Evolutionary conservation across 2,888 invertebrate genomes (phyloP).

Genomic region (Spodoptera picta): DNA sequence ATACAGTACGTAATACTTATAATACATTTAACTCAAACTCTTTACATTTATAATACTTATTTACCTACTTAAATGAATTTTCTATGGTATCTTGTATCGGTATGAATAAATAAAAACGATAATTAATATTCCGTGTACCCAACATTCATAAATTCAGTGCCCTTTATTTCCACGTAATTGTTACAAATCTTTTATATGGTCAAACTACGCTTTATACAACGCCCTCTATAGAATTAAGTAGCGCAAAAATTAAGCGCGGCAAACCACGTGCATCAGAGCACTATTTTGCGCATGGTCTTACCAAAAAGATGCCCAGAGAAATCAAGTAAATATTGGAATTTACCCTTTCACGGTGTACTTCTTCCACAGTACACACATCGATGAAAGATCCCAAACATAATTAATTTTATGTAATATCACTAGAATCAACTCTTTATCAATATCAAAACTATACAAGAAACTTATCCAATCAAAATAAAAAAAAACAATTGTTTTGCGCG

Average conservation of each 20-base stretch:
- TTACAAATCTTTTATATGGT: not conserved
- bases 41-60: conserved; percentile 40
- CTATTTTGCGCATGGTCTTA: too few species aligned
- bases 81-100: conserved; percentile 23
- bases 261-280: too few species aligned
- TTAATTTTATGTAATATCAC: too few species aligned
- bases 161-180: not conserved
- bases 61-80: conserved; percentile 34
- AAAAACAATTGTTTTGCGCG: conserved; percentile 40
- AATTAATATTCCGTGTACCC: conserved; percentile 19
- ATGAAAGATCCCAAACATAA: too few species aligned
- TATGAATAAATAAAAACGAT: conserved; percentile 30
- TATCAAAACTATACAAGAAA: not conserved
- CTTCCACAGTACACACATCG: too few species aligned
- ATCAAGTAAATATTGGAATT: not conserved
- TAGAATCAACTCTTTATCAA: too few species aligned
- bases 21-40: conserved; percentile 29
- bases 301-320: not conserved
- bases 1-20: conserved; percentile 28
- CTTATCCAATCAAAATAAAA: not conserved
- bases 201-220: not conserved
- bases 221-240: too few species aligned
- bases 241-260: too few species aligned
- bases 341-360: too few species aligned
- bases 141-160: conserved; percentile 36